Evolutionary conservation across 2,797 vertebrate species (phyloP).

Genomic region (Notamacropus eugenii): DNA sequence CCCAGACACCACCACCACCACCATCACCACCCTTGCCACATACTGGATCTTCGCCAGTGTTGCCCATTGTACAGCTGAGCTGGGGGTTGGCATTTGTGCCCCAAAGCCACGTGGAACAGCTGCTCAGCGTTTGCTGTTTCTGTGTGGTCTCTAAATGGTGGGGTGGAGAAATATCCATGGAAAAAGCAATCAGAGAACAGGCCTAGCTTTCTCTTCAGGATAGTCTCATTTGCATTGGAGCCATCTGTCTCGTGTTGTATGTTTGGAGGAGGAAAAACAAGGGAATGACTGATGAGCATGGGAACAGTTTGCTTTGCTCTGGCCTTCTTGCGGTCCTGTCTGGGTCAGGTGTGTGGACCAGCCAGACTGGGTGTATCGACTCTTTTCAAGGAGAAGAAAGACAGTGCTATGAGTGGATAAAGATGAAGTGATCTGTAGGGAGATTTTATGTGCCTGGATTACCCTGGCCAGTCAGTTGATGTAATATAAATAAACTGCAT

Average conservation of each 20-base stretch:
- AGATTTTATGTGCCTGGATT: neutral
- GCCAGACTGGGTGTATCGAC: neutral
- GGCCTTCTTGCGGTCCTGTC: neutral
- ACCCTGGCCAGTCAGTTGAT: neutral
- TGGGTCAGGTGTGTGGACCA: neutral
- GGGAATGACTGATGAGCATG: neutral
- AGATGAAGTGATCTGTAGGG: neutral
- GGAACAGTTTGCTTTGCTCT: accelerated
- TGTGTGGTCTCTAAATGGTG: neutral
- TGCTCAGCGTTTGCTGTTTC: neutral
- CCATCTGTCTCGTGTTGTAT: neutral
- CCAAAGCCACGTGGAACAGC: neutral
- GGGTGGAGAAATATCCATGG: slow-evolving; percentile 29
- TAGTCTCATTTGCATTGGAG: neutral
- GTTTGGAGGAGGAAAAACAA: accelerated
- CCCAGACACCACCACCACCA: neutral
- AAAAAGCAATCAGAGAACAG: neutral
- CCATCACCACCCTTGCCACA: neutral
- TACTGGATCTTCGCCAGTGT: neutral
- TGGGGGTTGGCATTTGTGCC: neutral
- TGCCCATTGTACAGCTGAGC: neutral
- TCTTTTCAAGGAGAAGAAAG: slow-evolving; percentile 1
- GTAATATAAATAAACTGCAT: neutral
- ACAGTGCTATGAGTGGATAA: neutral
- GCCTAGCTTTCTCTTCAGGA: neutral